Evolutionary conservation across 1,140 invertebrate species (phyloP).

Genomic region (Drepana arcuata): DNA sequence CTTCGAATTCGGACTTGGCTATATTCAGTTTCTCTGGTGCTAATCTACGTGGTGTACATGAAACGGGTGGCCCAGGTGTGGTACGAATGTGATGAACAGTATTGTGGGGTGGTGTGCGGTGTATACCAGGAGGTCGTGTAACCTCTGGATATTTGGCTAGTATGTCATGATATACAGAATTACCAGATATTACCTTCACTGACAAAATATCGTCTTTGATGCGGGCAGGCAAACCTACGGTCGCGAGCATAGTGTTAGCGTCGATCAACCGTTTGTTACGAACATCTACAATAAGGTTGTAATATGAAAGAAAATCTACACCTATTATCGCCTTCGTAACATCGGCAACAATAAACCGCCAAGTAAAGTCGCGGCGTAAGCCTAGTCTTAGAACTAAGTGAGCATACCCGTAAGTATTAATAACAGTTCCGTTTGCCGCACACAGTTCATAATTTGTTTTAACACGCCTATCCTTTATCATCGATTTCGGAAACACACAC

Average conservation of each 20-base stretch:
- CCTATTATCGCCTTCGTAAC: slow-evolving; percentile 35
- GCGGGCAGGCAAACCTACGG: slow-evolving; percentile 3
- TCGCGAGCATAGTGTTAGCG: slow-evolving; percentile 6
- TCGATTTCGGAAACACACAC: slow-evolving; percentile 8
- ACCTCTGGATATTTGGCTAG: slow-evolving; percentile 18
- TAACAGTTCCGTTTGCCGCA: slow-evolving; percentile 15
- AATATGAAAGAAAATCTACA: slow-evolving; percentile 33
- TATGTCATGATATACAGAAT: slow-evolving; percentile 13
- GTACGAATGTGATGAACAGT: slow-evolving; percentile 28
- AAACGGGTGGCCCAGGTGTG: slow-evolving; percentile 39
- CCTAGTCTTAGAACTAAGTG: slow-evolving; percentile 11
- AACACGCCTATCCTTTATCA: slow-evolving; percentile 2
- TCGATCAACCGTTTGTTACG: slow-evolving; percentile 17
- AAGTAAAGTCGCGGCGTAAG: slow-evolving; percentile 10
- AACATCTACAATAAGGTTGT: slow-evolving; percentile 23
- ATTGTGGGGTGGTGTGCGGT: slow-evolving; percentile 11
- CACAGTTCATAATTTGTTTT: slow-evolving; percentile 9
- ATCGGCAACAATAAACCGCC: slow-evolving; percentile 18
- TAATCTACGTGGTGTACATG: slow-evolving; percentile 12
- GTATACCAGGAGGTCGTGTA: slow-evolving; percentile 17
- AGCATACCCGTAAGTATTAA: slow-evolving; percentile 10
- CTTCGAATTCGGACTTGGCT: slow-evolving; percentile 12
- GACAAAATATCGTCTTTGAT: slow-evolving; percentile 1
- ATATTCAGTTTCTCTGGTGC: slow-evolving; percentile 18
- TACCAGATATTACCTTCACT: slow-evolving; percentile 15